A percentile compares a stretch with the other conserved stretches of the same genome.
Evolutionary conservation across 1,140 invertebrate genomes (phyloP).

Genomic region (Spodoptera litura): DNA sequence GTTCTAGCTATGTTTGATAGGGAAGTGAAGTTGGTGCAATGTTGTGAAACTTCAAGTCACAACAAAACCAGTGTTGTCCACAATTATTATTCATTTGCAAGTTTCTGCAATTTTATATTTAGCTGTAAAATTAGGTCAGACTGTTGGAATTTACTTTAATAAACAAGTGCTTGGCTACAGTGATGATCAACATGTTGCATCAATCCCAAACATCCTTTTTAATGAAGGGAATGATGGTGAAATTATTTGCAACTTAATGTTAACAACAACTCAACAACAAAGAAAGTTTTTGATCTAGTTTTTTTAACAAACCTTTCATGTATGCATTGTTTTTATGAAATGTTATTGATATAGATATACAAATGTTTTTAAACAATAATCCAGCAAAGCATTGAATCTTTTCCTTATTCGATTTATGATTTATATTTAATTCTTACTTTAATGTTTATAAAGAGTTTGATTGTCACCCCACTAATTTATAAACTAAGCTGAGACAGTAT

Average conservation of each 20-base stretch:
- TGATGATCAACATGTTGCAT: no score
- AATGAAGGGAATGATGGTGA: no score
- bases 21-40: slow-evolving; percentile 20
- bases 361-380: no score
- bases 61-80: not conserved
- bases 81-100: slow-evolving; percentile 17
- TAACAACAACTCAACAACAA: no score
- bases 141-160: not conserved
- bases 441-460: slow-evolving; percentile 36
- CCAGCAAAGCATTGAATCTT: no score
- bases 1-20: slow-evolving; percentile 18
- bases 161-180: no score
- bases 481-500: slow-evolving; percentile 32
- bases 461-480: slow-evolving; percentile 33
- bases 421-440: slow-evolving; percentile 10
- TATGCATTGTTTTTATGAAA: no score
- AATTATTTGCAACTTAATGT: no score
- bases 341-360: no score
- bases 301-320: no score
- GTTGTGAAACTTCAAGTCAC: slow-evolving; percentile 21
- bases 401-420: not conserved
- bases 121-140: slow-evolving; percentile 1
- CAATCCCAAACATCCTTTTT: no score
- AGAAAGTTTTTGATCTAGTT: no score
- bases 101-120: slow-evolving; percentile 8